Evolutionary conservation across 2,888 invertebrate genomes (phyloP).

Genomic region (Polyommatus iphigenia): DNA sequence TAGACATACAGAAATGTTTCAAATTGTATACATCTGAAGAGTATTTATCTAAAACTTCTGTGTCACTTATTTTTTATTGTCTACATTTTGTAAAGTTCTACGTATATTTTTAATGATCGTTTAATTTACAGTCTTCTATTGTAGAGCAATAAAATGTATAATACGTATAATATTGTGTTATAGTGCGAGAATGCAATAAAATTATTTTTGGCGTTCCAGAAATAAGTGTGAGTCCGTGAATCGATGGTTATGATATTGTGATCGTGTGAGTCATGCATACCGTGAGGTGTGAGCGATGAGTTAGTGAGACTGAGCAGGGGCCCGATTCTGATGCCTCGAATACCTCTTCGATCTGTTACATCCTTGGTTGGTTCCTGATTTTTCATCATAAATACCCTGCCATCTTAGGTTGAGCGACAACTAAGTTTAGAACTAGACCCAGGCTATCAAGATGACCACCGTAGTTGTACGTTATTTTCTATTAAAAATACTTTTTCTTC

Average conservation of each 20-base stretch:
- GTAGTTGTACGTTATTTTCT: no score
- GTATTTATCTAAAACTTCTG: not conserved
- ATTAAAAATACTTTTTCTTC: no score
- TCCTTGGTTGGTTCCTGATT: no score
- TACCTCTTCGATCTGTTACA: no score
- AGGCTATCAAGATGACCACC: no score
- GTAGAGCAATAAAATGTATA: not conserved
- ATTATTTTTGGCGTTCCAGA: conserved; percentile 36
- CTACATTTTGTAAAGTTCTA: not conserved
- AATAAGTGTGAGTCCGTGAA: conserved; percentile 54
- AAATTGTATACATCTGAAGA: not conserved
- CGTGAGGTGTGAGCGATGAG: conserved; percentile 51
- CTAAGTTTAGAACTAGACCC: no score
- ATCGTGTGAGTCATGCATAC: conserved; percentile 60
- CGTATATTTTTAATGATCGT: not conserved
- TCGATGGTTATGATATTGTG: conserved; percentile 66
- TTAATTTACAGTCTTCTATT: not conserved
- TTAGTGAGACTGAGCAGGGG: not conserved
- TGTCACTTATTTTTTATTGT: not conserved
- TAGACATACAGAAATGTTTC: not conserved
- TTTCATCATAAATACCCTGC: no score
- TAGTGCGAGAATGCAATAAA: conserved; percentile 43
- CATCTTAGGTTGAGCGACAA: no score
- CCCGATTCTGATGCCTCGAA: not conserved
- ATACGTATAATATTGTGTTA: not conserved